Conservation (phyloP, 1,140 invertebrate genomes). For the Drosophila pseudoananassae region DNA sequence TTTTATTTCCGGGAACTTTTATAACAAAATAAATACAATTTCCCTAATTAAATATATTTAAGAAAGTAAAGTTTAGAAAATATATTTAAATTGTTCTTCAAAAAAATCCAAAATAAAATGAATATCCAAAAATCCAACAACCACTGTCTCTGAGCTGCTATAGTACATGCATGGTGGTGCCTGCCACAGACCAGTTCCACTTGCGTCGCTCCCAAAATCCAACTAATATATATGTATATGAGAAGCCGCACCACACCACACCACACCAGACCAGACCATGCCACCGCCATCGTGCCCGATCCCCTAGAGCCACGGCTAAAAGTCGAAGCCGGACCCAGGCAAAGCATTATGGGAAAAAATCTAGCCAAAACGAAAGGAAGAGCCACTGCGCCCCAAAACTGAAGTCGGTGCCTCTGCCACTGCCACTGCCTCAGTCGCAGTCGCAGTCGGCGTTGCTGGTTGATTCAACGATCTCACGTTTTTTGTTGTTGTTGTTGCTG, state of each 20-base stretch:
- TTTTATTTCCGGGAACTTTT: neutral
- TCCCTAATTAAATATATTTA: no score
- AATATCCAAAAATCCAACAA: neutral
- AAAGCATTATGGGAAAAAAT: conserved; percentile 78
- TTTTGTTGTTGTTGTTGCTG: conserved; percentile 13
- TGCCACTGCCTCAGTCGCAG: conserved; percentile 8
- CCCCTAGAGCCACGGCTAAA: conserved; percentile 18
- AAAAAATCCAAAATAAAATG: no score
- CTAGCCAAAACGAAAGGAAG: conserved; percentile 80
- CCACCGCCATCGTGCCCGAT: conserved; percentile 10
- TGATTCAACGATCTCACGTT: conserved; percentile 68
- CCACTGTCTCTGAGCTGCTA: conserved; percentile 14
- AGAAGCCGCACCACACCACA: conserved; percentile 51
- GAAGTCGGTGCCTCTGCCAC: conserved; percentile 35
- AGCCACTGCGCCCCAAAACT: conserved; percentile 76
- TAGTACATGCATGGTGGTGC: conserved; percentile 54
- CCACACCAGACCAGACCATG: conserved; percentile 13
- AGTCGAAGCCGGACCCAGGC: conserved; percentile 37
- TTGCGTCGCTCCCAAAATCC: conserved; percentile 81
- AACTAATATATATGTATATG: conserved; percentile 72
- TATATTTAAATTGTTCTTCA: no score
- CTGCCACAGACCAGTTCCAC: conserved; percentile 78
- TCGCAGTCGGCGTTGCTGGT: conserved; percentile 11
- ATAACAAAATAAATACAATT: no score
- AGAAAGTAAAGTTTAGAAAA: no score